A percentile compares a stretch with the other conserved stretches of the same genome.
Evolutionary conservation across 2,113 vertebrate species (phyloP).

Genomic region (Geococcyx californianus): DNA sequence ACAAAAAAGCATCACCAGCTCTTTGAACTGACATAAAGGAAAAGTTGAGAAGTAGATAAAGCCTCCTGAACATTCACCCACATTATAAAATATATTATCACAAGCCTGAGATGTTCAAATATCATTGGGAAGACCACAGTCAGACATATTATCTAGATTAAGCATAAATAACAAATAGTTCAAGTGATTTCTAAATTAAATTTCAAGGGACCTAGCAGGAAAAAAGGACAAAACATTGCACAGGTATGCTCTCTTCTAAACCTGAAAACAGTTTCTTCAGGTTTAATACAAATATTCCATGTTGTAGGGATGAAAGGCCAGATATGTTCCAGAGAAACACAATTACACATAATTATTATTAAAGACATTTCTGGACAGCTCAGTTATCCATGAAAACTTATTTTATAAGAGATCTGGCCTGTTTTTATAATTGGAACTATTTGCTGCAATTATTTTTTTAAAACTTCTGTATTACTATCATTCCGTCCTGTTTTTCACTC

Average conservation of each 20-base stretch:
- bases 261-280: neutral
- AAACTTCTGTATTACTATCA: neutral
- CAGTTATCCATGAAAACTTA: neutral
- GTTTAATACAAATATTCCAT: neutral
- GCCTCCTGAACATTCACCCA: neutral
- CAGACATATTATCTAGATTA: neutral
- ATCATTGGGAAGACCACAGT: neutral
- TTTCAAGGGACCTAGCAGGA: neutral
- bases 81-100: neutral
- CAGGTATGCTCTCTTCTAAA: neutral
- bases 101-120: neutral
- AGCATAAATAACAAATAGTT: neutral
- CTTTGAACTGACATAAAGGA: neutral
- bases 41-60: neutral
- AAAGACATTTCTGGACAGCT: neutral
- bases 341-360: neutral
- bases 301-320: neutral
- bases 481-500: neutral
- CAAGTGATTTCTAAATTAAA: neutral
- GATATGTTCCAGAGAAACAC: neutral
- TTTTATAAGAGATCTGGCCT: neutral
- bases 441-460: neutral
- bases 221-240: neutral
- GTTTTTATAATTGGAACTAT: neutral
- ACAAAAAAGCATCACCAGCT: neutral